Base-by-base conservation (phyloP, 2,113 vertebrate species). In the Anolis sagrei region DNA sequence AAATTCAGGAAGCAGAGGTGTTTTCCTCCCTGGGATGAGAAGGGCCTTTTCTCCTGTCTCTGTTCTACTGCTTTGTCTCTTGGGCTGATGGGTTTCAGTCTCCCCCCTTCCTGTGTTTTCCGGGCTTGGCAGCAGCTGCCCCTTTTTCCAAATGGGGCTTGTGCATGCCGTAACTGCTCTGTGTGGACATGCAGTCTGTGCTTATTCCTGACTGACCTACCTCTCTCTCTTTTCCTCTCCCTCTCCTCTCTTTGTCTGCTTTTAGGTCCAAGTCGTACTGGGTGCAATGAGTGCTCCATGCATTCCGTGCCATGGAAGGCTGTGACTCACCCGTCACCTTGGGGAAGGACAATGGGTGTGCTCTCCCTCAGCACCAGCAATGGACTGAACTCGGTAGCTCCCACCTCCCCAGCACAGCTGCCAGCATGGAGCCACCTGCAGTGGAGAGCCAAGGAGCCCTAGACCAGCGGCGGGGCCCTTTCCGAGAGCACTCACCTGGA, bases 281-380 rank as follows among this genome's bases (percentile, higher is more conserved):
- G 98, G 98, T 99, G 98, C 98, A 95, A 99, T 99, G 99, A 99
- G 96, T 95, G 96, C 98, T 98, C 98, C 98, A 96, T 97, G 97
- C 98, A 97, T 97, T 97, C 98, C 97, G 98, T 97, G 97, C 97
- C 98, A 99, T 99, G 99, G 99, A 99, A 98, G 98, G 98, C 98
- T 99, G 99, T 99, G 99, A 99, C 98, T 98, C 98, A 96, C 97
- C 98, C 90, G 97, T 97, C 97, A 97, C 98, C 97, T 97, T 98
- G 96, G 99, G 99, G 97, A 98, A 98, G 98, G 98, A 99, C 97
- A 98, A 99, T 99, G 98, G 98, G 97, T 98, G 98, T 92, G 94
- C 97, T 95, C 96, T 96, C 95, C 93, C 96, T 96, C 96, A 96
- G 97, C 98, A 98, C 96, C 97, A 98, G 96, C 98, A 98, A 97